Evolutionary conservation across 2,888 invertebrate species (phyloP).

Genomic region (Teleiodes luculella): DNA sequence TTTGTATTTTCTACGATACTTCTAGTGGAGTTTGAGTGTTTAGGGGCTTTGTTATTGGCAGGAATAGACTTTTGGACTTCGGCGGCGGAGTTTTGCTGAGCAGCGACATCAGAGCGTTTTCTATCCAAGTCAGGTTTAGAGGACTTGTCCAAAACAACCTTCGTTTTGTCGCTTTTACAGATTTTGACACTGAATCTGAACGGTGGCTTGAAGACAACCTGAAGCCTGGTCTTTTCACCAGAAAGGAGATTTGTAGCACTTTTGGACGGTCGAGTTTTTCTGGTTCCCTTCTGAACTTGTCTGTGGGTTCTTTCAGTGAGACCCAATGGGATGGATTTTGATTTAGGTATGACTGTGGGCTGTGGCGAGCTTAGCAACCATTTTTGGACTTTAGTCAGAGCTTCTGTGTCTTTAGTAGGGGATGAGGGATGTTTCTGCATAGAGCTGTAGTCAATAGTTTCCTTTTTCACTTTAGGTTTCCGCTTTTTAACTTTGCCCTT

Average conservation of each 20-base stretch:
- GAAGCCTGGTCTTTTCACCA: constrained; percentile 85
- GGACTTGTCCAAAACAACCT: constrained; percentile 79
- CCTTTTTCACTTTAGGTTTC: constrained; percentile 81
- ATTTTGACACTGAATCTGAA: constrained; percentile 91
- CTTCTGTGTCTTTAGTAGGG: constrained; percentile 77
- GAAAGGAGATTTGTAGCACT: constrained; percentile 85
- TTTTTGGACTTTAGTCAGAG: constrained; percentile 88
- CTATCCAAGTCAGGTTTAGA: constrained; percentile 70
- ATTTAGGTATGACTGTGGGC: constrained; percentile 83
- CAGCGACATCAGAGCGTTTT: constrained; percentile 50
- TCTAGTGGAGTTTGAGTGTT: constrained; percentile 48
- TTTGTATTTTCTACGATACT: constrained; percentile 36
- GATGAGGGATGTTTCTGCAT: constrained; percentile 80
- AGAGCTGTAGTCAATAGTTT: constrained; percentile 88
- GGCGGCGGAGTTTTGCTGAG: constrained; percentile 36
- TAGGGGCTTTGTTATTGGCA: constrained; percentile 44
- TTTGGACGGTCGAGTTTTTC: constrained; percentile 79
- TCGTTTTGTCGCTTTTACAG: constrained; percentile 83
- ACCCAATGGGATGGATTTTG: constrained; percentile 90
- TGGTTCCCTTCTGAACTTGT: constrained; percentile 72
- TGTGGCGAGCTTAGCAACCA: constrained; percentile 88
- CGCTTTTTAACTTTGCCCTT: constrained; percentile 72
- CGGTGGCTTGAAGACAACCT: constrained; percentile 92
- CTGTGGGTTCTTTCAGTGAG: constrained; percentile 77
- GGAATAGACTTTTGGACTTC: constrained; percentile 41